These are phyloP conservation scores for Cataglyphis rosenhaueri DNA, from an alignment of 2,888 invertebrate species.

Conservation along the genomic window DNA sequence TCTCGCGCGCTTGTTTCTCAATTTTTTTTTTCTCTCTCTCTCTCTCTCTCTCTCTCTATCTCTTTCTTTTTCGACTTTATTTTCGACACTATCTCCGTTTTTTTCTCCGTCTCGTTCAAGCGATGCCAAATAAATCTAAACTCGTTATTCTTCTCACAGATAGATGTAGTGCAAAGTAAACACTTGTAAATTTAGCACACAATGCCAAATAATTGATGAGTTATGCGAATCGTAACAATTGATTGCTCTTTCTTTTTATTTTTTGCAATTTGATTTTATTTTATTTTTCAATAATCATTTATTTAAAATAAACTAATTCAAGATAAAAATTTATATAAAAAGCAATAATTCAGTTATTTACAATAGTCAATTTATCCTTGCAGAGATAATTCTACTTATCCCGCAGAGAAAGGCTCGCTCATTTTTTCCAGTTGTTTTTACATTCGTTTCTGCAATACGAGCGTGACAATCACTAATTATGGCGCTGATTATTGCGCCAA, in stretches of 20 bases:
- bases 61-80: background rate
- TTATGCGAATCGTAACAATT: conserved; percentile 79
- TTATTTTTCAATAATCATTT: background rate
- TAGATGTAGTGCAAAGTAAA: conserved; percentile 76
- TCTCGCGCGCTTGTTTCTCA: conserved; percentile 33
- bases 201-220: conserved; percentile 85
- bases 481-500: conserved; percentile 41
- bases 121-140: conserved; percentile 55
- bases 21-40: background rate
- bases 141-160: conserved; percentile 17
- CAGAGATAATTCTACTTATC: conserved; percentile 5
- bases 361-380: background rate
- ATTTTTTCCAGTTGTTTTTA: conserved; percentile 35
- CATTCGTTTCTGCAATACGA: conserved; percentile 23
- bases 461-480: conserved; percentile 46
- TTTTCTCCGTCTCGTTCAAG: conserved; percentile 24
- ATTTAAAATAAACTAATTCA: background rate
- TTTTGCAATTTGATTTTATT: background rate
- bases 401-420: background rate
- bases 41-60: conserved; percentile 1
- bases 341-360: background rate
- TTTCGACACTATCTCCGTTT: conserved; percentile 38
- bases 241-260: conserved; percentile 60
- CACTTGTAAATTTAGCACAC: conserved; percentile 85
- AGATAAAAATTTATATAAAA: background rate